A percentile compares a stretch with the other conserved stretches of the same genome.
phyloP scores from a whole-genome alignment of 2,888 invertebrate species.

The Fabriciana adippe region DNA sequence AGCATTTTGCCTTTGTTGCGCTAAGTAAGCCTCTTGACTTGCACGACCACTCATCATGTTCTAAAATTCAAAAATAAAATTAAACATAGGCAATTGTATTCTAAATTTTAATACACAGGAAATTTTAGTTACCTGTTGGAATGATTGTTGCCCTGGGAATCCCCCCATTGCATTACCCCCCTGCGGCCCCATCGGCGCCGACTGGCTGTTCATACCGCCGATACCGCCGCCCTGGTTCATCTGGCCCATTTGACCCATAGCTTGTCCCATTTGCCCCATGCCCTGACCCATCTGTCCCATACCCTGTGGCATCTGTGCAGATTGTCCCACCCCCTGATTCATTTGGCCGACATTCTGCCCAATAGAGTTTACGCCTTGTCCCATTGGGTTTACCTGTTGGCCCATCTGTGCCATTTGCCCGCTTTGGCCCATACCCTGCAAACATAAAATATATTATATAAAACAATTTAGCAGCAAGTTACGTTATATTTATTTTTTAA shows the following conservation, averaged over 20 bases:
- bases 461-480: too few relatives aligned
- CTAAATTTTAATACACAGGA: not conserved
- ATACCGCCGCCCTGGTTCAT: constrained; percentile 76
- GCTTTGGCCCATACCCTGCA: constrained; percentile 72
- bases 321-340: constrained; percentile 75
- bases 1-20: constrained; percentile 83
- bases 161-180: constrained; percentile 75
- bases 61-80: constrained; percentile 58
- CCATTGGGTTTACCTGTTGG: constrained; percentile 77
- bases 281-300: constrained; percentile 77
- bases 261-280: constrained; percentile 77
- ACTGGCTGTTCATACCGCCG: constrained; percentile 77
- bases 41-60: constrained; percentile 84
- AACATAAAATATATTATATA: not conserved
- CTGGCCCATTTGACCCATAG: constrained; percentile 77
- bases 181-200: constrained; percentile 76
- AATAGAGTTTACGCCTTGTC: constrained; percentile 70
- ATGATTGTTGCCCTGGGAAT: constrained; percentile 79
- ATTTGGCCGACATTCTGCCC: constrained; percentile 75
- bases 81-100: not conserved
- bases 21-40: constrained; percentile 82
- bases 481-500: too few relatives aligned
- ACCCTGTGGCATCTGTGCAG: constrained; percentile 70
- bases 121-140: constrained; percentile 68
- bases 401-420: constrained; percentile 72